Conservation (phyloP, 2,797 vertebrate species). For the Leptoclinus maculatus region DNA sequence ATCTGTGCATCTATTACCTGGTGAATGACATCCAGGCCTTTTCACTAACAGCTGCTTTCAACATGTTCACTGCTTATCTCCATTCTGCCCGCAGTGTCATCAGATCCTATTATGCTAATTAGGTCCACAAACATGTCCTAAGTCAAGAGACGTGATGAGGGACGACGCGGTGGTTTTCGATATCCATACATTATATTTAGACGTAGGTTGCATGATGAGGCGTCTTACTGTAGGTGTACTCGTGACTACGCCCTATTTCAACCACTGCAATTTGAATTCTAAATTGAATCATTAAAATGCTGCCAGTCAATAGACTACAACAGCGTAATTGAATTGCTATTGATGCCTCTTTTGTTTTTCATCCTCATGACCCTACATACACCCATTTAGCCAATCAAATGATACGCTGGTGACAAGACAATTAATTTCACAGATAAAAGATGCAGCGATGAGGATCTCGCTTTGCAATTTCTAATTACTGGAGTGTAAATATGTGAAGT, state of each 20-base stretch:
- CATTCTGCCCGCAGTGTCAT: not conserved
- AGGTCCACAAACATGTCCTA: too few species aligned
- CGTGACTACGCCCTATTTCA: not conserved
- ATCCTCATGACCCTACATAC: not conserved
- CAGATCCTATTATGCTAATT: not conserved
- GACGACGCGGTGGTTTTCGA: not conserved
- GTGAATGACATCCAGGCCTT: not conserved
- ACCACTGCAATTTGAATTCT: too few species aligned
- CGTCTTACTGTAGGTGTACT: not conserved
- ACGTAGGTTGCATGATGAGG: not conserved
- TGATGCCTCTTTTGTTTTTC: constrained; percentile 21
- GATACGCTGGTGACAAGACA: constrained; percentile 67
- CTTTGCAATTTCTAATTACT: constrained; percentile 73
- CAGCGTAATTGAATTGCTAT: constrained; percentile 22
- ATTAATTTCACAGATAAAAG: constrained; percentile 72
- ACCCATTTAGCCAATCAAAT: constrained; percentile 58
- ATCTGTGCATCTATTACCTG: not conserved
- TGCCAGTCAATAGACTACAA: not conserved
- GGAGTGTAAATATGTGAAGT: constrained; percentile 73
- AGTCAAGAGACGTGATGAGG: not conserved
- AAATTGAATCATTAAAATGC: not conserved
- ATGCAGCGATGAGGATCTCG: constrained; percentile 52
- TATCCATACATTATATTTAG: not conserved
- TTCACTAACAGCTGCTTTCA: not conserved
- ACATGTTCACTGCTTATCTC: not conserved